Evolutionary conservation across 2,113 vertebrate species (phyloP), one percentile per base, ranked within the genome.

Genomic region (Heterochromis multidens): DNA sequence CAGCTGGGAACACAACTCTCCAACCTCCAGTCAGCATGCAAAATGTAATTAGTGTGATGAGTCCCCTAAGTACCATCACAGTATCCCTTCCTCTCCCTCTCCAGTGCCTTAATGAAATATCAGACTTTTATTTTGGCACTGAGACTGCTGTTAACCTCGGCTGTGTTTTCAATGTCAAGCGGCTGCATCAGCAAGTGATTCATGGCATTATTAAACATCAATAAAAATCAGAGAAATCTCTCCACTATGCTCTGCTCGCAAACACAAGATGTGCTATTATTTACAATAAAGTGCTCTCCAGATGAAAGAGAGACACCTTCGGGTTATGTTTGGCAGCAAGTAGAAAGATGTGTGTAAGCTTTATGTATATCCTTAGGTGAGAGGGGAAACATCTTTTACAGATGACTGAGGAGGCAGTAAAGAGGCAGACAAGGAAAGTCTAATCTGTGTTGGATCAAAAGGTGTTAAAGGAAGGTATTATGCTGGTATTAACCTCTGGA

Each of bases 11-110:
- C 76, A 17, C 35, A 58, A 91, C 79, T 81, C 88, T 90, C 59
- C 72, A 91, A 91, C 84, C 86, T 91, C 80, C 85, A 88, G 88
- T 90, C 85, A 88, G 91, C 87, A 87, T 78, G 78, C 49, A 86
- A 86, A 88, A 93, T 92, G 89, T 92, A 95, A 95, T 95, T 95
- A 95, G 90, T 43, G 81, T 88, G 83, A 94, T 90, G 88, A 88
- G 90, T 93, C 84, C 88, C 89, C 29, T 2, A 84, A 79, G 87
- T 60, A 86, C 74, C 86, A 67, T 89, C 61, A 10, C 76, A 27
- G 78, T 23, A 80, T 89, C 77, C 82, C 80, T 74, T 84, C 77
- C 78, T 87, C 80, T 19, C 21, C 61, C 63, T 84, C 78, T 65
- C 56, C 43, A 46, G 19, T 63, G 72, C 81, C 85, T 72, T 90